These are phyloP conservation scores for Folsomia candida DNA, from an alignment of 2,888 invertebrate species.

Conservation along the genomic window DNA sequence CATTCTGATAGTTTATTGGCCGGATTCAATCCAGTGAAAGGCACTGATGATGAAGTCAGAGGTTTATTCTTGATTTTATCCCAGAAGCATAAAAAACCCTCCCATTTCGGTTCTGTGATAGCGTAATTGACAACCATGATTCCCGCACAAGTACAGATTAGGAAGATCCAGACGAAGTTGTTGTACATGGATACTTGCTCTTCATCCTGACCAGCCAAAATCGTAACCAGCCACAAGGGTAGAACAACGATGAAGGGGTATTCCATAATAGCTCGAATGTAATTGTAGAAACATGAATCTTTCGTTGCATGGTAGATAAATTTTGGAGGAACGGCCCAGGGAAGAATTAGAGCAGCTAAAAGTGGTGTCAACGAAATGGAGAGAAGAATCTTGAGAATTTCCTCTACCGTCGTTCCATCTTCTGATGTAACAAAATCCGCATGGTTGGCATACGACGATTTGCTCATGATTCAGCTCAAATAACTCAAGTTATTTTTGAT, in stretches of 20 bases:
- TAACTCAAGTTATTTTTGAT: too few species aligned
- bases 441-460: too few species aligned
- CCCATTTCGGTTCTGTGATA: conserved; percentile 42
- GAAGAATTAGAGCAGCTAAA: conserved; percentile 38
- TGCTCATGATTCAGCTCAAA: too few species aligned
- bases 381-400: conserved; percentile 39
- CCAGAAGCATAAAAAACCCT: conserved; percentile 29
- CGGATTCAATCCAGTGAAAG: background rate
- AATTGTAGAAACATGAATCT: conserved; percentile 24
- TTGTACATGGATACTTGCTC: background rate
- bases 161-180: conserved; percentile 12
- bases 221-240: conserved; percentile 35
- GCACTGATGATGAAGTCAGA: conserved; percentile 21
- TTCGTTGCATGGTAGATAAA: conserved; percentile 31
- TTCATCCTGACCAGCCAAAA: conserved; percentile 30
- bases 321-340: conserved; percentile 42
- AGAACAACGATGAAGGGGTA: conserved; percentile 37
- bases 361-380: conserved; percentile 40
- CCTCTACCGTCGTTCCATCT: conserved; percentile 39
- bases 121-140: conserved; percentile 42
- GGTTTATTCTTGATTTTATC: conserved; percentile 29
- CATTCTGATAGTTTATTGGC: background rate
- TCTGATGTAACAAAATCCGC: conserved; percentile 41
- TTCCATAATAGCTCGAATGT: conserved; percentile 42
- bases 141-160: conserved; percentile 26